Conservation (phyloP, 2,797 vertebrate species). For the Triplophysa yarkandensis region DNA sequence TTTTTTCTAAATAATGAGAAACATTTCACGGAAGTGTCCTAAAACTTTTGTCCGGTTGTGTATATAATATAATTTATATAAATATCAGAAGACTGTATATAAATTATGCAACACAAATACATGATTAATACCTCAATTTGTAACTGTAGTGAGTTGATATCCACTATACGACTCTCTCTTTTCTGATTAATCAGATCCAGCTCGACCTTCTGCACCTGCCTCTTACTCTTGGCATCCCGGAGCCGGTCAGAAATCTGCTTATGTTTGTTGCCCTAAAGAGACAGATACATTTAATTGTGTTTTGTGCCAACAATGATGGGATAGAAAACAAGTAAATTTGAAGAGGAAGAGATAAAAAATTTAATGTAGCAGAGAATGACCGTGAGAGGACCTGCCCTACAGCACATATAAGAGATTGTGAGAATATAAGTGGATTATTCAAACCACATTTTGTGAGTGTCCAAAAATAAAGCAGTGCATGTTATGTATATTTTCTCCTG, state of each 20-base stretch:
- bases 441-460: too few relatives aligned
- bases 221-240: constrained; percentile 84
- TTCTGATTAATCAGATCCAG: constrained; percentile 84
- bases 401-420: too few relatives aligned
- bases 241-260: constrained; percentile 90
- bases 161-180: constrained; percentile 82
- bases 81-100: background rate
- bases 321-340: background rate
- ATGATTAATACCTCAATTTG: constrained; percentile 83
- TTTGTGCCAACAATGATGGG: background rate
- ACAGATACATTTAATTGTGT: constrained; percentile 1
- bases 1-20: too few relatives aligned
- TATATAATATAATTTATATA: too few relatives aligned
- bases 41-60: too few relatives aligned
- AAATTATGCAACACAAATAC: constrained; percentile 46
- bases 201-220: constrained; percentile 82
- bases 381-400: too few relatives aligned
- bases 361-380: background rate
- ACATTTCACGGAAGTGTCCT: too few relatives aligned
- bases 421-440: too few relatives aligned
- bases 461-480: too few relatives aligned
- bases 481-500: too few relatives aligned
- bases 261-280: constrained; percentile 86
- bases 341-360: background rate
- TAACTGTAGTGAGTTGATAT: constrained; percentile 85